Percentiles rank a stretch among this genome's conserved stretches.
Evolutionary conservation across 2,113 vertebrate genomes (phyloP).

Genomic region (Aldabrachelys gigantea): DNA sequence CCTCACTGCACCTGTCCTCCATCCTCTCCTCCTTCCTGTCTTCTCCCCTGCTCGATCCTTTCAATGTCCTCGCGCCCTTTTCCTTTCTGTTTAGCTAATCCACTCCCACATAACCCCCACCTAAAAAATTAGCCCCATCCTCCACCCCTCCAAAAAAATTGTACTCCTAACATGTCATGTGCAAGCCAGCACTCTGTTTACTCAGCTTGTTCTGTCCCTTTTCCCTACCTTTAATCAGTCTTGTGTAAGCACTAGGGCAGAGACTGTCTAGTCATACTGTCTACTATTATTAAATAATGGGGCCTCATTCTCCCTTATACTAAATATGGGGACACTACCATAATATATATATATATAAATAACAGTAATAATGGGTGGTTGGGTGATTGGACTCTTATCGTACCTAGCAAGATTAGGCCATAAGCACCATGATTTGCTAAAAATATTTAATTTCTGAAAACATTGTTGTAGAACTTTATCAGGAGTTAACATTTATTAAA

Average conservation of each 20-base stretch:
- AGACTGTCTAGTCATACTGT: rapidly evolving
- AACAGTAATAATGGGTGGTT: no score
- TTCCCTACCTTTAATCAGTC: background rate
- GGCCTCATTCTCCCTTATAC: background rate
- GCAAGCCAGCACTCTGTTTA: rapidly evolving
- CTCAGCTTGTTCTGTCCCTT: background rate
- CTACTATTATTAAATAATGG: background rate
- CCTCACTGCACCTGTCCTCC: background rate
- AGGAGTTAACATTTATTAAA: slow-evolving; percentile 42
- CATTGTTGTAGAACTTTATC: slow-evolving; percentile 17
- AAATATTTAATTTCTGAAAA: slow-evolving; percentile 36
- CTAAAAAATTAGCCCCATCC: background rate
- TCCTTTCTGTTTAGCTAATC: background rate
- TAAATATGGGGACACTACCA: background rate
- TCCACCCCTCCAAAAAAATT: background rate
- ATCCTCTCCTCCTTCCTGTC: background rate
- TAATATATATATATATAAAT: no score
- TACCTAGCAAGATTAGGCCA: background rate
- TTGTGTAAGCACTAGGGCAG: background rate
- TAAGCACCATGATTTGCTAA: rapidly evolving
- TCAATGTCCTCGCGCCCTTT: background rate
- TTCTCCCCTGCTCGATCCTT: background rate
- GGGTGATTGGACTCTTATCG: background rate
- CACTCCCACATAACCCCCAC: background rate
- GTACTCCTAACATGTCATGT: background rate